phyloP scores from a whole-genome alignment of 2,113 vertebrate genomes.

The Gnathonemus longibarbis region DNA sequence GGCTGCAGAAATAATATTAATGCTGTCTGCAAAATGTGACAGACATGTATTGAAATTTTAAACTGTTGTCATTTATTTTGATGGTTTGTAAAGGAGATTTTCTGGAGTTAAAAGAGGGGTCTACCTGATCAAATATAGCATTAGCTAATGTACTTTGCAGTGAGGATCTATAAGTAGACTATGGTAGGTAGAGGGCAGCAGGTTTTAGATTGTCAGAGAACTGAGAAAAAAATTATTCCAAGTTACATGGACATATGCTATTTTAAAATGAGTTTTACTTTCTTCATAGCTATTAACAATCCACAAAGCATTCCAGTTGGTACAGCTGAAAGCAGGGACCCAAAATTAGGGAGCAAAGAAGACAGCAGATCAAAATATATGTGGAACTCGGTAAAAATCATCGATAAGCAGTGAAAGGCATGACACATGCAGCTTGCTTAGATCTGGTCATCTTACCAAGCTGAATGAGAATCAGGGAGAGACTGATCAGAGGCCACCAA shows the following conservation, averaged over 20 bases:
- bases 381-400: not conserved
- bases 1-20: not conserved
- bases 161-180: not conserved
- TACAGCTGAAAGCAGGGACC: not conserved
- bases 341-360: not conserved
- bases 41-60: not conserved
- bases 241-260: not conserved
- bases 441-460: not conserved
- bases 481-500: not conserved
- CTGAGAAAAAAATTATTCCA: not conserved
- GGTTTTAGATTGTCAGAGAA: not conserved
- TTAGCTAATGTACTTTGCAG: not conserved
- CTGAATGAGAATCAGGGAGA: not conserved
- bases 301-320: not conserved
- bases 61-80: not conserved
- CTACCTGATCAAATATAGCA: not conserved
- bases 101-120: not conserved
- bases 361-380: not conserved
- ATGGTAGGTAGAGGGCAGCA: not conserved
- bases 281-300: not conserved
- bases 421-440: not conserved
- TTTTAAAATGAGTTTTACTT: not conserved
- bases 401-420: not conserved
- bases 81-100: not conserved
- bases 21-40: not conserved